Evolutionary conservation across 2,888 invertebrate genomes (phyloP).

Genomic region (Eupithecia centaureata): DNA sequence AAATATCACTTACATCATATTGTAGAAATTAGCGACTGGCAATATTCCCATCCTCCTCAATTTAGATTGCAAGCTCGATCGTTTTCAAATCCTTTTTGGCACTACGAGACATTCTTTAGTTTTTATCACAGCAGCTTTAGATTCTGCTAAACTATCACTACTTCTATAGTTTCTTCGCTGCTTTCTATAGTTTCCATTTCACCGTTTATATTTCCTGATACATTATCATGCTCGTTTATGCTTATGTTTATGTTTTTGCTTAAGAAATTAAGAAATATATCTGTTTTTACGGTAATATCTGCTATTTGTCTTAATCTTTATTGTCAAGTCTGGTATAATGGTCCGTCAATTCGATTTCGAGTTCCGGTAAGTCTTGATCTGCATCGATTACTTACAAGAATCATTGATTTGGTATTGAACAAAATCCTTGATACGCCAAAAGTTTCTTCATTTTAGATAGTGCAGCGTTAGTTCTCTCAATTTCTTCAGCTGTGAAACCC

Average conservation of each 20-base stretch:
- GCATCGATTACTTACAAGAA: slow-evolving; percentile 22
- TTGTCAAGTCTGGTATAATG: slow-evolving; percentile 6
- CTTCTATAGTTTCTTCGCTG: slow-evolving; percentile 8
- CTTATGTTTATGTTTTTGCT: too few species aligned
- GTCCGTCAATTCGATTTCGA: slow-evolving; percentile 26
- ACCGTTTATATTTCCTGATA: background rate
- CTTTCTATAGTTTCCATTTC: background rate
- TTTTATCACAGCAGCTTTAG: slow-evolving; percentile 19
- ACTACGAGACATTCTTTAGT: slow-evolving; percentile 10
- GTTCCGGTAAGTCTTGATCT: slow-evolving; percentile 8
- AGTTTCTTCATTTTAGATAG: slow-evolving; percentile 1
- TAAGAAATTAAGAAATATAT: too few species aligned
- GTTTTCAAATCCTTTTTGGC: background rate
- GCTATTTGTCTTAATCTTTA: background rate
- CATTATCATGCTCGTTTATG: background rate
- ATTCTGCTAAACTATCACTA: background rate
- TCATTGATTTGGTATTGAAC: slow-evolving; percentile 20
- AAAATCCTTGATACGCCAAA: slow-evolving; percentile 17
- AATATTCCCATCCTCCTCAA: slow-evolving; percentile 27
- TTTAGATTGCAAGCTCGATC: slow-evolving; percentile 19
- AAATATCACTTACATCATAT: background rate
- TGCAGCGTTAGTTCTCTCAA: background rate
- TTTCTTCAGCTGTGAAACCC: slow-evolving; percentile 13
- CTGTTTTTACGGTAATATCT: background rate
- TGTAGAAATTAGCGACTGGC: slow-evolving; percentile 22